Conservation (phyloP, 2,113 vertebrate species). For the Glareola pratincola region DNA sequence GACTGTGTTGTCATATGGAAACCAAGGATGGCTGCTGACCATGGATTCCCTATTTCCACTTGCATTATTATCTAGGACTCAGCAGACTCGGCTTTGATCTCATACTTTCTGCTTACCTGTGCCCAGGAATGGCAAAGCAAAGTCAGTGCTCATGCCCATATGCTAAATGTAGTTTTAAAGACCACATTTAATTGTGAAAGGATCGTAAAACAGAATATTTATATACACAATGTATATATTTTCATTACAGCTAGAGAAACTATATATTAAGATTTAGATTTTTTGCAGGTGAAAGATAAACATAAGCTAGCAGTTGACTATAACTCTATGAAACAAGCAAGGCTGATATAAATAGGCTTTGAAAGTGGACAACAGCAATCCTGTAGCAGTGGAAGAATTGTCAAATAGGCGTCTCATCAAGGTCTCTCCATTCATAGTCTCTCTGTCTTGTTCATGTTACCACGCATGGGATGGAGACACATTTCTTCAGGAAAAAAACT, state of each 20-base stretch:
- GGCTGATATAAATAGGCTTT: background rate
- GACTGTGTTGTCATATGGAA: background rate
- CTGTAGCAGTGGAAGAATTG: background rate
- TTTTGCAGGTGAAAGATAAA: background rate
- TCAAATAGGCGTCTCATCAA: background rate
- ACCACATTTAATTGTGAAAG: background rate
- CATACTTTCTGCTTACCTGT: background rate
- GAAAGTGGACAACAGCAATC: background rate
- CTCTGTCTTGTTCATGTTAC: background rate
- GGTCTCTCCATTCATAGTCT: background rate
- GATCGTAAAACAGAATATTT: background rate
- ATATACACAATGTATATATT: background rate
- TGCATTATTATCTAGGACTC: background rate
- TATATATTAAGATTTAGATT: background rate
- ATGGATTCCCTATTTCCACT: background rate
- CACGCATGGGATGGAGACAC: background rate
- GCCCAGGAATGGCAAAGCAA: background rate
- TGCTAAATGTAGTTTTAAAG: background rate
- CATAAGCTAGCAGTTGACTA: background rate
- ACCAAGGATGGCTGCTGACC: background rate
- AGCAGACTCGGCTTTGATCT: background rate
- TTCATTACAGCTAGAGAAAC: background rate
- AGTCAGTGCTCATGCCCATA: background rate
- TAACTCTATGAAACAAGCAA: background rate
- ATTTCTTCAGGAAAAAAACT: background rate